Evolutionary conservation across 2,888 invertebrate species (phyloP).

Genomic region (Entomobrya multifasciata): DNA sequence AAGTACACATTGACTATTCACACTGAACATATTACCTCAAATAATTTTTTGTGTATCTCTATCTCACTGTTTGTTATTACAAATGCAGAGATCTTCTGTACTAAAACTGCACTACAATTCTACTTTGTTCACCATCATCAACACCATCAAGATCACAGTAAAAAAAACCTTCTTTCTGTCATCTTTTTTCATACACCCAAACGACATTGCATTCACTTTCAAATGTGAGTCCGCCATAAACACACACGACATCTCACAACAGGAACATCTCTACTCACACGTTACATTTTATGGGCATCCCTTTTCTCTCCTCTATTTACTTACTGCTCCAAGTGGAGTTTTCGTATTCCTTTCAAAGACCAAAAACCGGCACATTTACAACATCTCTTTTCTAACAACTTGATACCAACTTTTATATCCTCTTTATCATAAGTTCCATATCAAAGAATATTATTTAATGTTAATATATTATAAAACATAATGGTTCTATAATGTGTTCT

Average conservation of each 20-base stretch:
- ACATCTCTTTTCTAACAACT: not conserved
- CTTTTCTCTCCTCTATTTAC: not conserved
- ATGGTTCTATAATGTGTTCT: constrained; percentile 28
- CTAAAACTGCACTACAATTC: constrained; percentile 8
- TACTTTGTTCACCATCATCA: constrained; percentile 31
- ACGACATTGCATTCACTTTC: not conserved
- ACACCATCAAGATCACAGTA: not conserved
- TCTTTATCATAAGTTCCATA: constrained; percentile 13
- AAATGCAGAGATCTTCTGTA: constrained; percentile 5
- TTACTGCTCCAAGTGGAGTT: not conserved
- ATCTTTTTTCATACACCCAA: not conserved
- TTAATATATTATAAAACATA: constrained; percentile 29
- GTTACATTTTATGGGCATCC: constrained; percentile 9
- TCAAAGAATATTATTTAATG: constrained; percentile 37
- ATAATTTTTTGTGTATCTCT: not conserved
- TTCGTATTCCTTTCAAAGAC: constrained; percentile 17
- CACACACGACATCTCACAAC: not conserved
- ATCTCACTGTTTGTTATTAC: not conserved
- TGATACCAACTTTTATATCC: constrained; percentile 10
- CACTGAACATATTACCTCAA: constrained; percentile 1
- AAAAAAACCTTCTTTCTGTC: not conserved
- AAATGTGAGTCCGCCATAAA: no score
- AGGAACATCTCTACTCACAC: not conserved
- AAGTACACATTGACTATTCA: not conserved
- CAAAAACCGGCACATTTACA: not conserved